A percentile compares a stretch with the other conserved stretches of the same genome.
phyloP scores from a whole-genome alignment of 1,140 invertebrate genomes.

The Penaeus vannamei region DNA sequence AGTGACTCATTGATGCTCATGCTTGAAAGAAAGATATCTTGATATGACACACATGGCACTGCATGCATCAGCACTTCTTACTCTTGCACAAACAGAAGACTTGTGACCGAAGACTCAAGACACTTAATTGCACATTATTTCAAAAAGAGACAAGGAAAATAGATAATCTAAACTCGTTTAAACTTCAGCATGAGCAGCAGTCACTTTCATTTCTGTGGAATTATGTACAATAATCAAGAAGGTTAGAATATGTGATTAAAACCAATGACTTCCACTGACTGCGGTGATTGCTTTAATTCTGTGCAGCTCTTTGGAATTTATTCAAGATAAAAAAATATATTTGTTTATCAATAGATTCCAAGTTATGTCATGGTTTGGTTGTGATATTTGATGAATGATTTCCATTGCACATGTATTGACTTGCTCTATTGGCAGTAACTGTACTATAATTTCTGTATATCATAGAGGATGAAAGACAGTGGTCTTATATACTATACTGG shows the following conservation, averaged over 20 bases:
- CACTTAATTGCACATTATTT: no score
- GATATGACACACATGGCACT: no score
- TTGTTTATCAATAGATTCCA: slow-evolving; percentile 14
- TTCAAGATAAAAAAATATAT: slow-evolving; percentile 5
- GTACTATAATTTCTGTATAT: no score
- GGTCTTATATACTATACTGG: no score
- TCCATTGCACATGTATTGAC: not conserved
- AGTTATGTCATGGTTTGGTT: slow-evolving; percentile 45
- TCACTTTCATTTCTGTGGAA: no score
- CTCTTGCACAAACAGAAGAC: slow-evolving; percentile 6
- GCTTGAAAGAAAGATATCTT: not conserved
- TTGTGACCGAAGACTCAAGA: no score
- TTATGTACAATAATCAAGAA: not conserved
- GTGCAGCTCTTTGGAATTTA: slow-evolving; percentile 39
- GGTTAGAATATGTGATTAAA: not conserved
- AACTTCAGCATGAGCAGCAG: no score
- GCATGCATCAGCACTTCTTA: not conserved
- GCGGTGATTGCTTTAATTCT: slow-evolving; percentile 20
- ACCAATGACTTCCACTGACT: slow-evolving; percentile 30
- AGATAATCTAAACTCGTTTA: no score
- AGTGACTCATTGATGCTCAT: not conserved
- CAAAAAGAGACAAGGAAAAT: no score
- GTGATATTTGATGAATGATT: slow-evolving; percentile 47
- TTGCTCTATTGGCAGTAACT: no score
- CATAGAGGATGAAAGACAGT: no score